Percentiles rank a stretch among this genome's conserved stretches.
Evolutionary conservation across 2,888 invertebrate species (phyloP).

Genomic region (Monoplex corrugatus): DNA sequence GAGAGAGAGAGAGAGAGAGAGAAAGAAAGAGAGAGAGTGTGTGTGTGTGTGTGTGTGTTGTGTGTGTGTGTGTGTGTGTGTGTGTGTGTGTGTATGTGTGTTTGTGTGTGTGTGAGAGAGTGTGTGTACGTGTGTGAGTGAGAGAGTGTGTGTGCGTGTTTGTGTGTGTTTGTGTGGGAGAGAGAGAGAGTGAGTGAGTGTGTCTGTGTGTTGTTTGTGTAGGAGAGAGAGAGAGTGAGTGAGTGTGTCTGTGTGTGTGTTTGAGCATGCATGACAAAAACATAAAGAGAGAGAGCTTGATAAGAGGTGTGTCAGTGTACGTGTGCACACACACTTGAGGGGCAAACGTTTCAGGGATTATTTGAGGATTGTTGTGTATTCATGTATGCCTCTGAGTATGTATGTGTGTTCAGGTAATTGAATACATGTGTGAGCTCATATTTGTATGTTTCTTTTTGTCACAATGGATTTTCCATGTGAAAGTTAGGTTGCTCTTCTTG

Average conservation of each 20-base stretch:
- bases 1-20: no score
- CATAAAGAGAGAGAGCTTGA: no score
- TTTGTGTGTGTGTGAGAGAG: not conserved
- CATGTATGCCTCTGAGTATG: no score
- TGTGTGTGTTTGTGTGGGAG: not conserved
- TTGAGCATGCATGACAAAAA: not conserved
- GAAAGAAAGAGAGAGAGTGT: no score
- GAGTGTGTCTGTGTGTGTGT: conserved; percentile 22
- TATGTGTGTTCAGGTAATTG: no score
- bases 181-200: not conserved
- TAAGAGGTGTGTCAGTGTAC: not conserved
- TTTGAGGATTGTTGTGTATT: no score
- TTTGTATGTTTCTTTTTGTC: no score
- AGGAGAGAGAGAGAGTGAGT: not conserved
- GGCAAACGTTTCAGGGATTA: no score
- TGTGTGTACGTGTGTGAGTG: not conserved
- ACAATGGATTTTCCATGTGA: no score
- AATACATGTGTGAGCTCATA: no score
- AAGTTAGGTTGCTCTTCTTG: no score
- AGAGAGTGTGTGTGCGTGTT: not conserved
- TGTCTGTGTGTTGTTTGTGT: not conserved
- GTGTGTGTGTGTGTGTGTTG: not conserved
- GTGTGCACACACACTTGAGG: no score
- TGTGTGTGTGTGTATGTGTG: not conserved
- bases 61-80: not conserved